Percentiles rank a stretch among this genome's conserved stretches.
These are phyloP conservation scores for Ligdia adustata DNA, from an alignment of 2,888 invertebrate genomes.

Conservation along the genomic window DNA sequence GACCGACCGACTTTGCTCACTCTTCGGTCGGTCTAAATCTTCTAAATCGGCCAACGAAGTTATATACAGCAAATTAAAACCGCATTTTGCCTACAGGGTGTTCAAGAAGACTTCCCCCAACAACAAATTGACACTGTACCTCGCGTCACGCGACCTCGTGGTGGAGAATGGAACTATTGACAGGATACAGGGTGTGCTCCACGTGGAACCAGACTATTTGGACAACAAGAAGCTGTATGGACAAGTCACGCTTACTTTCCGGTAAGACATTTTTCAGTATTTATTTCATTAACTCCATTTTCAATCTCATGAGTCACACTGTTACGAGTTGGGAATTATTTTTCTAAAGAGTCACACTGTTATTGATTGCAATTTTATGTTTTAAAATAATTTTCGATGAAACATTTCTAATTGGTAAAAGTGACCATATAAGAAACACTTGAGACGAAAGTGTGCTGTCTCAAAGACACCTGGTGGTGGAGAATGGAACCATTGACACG, in stretches of 20 bases:
- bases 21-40: too few species aligned
- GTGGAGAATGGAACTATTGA: conserved; percentile 90
- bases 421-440: too few species aligned
- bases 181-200: conserved; percentile 94
- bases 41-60: too few species aligned
- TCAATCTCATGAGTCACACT: not conserved
- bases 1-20: too few species aligned
- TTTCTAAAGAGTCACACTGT: too few species aligned
- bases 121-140: conserved; percentile 92
- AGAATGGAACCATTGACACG: conserved; percentile 89
- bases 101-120: conserved; percentile 95
- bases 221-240: conserved; percentile 92
- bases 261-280: conserved; percentile 77
- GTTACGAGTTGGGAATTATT: not conserved
- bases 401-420: too few species aligned
- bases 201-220: conserved; percentile 93
- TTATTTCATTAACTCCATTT: not conserved
- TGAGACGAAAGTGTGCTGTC: too few species aligned
- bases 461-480: conserved; percentile 91
- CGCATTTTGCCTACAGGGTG: too few species aligned
- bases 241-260: conserved; percentile 95
- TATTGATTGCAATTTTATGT: too few species aligned
- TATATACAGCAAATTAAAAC: too few species aligned
- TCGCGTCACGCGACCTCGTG: conserved; percentile 91
- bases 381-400: too few species aligned